Percentiles rank a stretch among this genome's conserved stretches.
phyloP scores from a whole-genome alignment of 92 coral and sea anemone species.

The Parazoanthus atlanticus region DNA sequence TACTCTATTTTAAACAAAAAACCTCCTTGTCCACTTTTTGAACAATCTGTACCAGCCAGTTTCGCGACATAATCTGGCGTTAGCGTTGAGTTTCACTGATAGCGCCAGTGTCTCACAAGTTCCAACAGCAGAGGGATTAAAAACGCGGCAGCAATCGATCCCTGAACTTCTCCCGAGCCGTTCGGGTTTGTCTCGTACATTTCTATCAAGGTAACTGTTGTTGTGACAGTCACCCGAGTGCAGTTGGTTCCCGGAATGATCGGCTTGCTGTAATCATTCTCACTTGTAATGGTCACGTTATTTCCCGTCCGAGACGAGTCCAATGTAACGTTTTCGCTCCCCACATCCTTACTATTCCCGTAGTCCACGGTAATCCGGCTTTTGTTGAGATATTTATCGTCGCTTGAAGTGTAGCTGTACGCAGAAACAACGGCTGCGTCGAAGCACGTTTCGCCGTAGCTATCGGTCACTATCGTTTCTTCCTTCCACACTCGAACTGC shows the following conservation, averaged over 20 bases:
- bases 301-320: conserved; percentile 21
- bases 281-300: conserved; percentile 15
- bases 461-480: background rate
- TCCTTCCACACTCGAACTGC: conserved; percentile 30
- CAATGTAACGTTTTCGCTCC: background rate
- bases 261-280: conserved; percentile 8
- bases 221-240: conserved; percentile 12
- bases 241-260: conserved; percentile 28
- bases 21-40: too few relatives aligned
- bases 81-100: too few relatives aligned
- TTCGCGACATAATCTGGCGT: too few relatives aligned
- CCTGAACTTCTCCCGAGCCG: conserved; percentile 20
- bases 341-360: background rate
- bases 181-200: conserved; percentile 35
- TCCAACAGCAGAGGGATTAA: conserved; percentile 5
- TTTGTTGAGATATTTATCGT: conserved; percentile 13
- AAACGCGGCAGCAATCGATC: background rate
- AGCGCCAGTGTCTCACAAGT: background rate
- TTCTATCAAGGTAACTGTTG: conserved; percentile 24
- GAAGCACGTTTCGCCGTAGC: background rate
- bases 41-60: too few relatives aligned
- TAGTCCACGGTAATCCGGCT: conserved; percentile 10
- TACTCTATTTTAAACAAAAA: too few relatives aligned
- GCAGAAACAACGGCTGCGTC: background rate
- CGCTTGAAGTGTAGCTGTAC: background rate